Evolutionary conservation across 2,113 vertebrate species (phyloP).

Genomic region (Gambusia holbrooki): DNA sequence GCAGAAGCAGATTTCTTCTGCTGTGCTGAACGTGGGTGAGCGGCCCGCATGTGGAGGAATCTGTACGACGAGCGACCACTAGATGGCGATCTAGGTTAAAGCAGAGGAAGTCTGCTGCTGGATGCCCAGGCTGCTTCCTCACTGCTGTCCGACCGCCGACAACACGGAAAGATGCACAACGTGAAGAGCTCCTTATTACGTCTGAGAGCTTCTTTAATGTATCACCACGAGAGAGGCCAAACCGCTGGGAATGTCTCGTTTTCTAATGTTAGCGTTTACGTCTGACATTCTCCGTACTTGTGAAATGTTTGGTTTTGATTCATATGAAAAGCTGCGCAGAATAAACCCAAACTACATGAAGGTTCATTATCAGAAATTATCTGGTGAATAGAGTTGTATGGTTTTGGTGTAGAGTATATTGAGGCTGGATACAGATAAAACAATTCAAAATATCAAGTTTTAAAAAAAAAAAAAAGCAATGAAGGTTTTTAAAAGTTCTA

Average conservation of each 20-base stretch:
- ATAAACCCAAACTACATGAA: neutral
- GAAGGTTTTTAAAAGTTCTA: too few relatives aligned
- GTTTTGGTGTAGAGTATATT: neutral
- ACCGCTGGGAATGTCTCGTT: constrained; percentile 2
- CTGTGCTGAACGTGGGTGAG: neutral
- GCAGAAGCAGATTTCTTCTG: neutral
- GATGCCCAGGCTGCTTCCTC: constrained; percentile 40
- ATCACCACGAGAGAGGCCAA: constrained; percentile 8
- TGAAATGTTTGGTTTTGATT: neutral
- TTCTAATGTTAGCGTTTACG: constrained; percentile 2
- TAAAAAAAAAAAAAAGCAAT: too few relatives aligned
- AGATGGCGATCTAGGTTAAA: constrained; percentile 78
- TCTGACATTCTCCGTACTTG: neutral
- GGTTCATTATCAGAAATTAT: neutral
- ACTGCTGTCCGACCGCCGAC: constrained; percentile 34
- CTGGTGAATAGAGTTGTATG: neutral
- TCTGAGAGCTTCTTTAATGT: neutral
- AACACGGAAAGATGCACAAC: constrained; percentile 16
- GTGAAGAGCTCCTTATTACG: constrained; percentile 4
- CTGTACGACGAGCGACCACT: constrained; percentile 36
- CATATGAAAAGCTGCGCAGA: neutral
- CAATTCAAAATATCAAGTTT: too few relatives aligned
- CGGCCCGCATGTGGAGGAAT: neutral
- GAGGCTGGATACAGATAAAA: neutral
- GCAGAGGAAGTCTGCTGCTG: constrained; percentile 28